These are phyloP conservation scores for Parasteatoda tepidariorum DNA, from an alignment of 1,140 invertebrate genomes.

Conservation along the genomic window DNA sequence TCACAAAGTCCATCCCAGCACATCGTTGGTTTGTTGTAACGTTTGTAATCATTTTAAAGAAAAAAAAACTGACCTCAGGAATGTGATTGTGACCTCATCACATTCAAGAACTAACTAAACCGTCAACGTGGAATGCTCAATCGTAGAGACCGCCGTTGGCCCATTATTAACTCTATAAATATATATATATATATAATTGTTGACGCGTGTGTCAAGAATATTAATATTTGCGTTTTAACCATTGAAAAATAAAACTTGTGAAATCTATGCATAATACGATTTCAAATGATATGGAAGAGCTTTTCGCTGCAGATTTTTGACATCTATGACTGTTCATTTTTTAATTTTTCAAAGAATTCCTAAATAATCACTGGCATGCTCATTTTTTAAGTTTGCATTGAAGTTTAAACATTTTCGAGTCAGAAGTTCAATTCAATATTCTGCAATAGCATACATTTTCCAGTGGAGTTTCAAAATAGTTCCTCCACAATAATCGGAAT, in stretches of 20 bases:
- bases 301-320: constrained; percentile 47
- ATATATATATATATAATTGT: background rate
- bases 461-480: background rate
- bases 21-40: constrained; percentile 50
- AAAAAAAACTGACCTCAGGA: constrained; percentile 40
- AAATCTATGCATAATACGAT: constrained; percentile 16
- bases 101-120: background rate
- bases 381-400: constrained; percentile 27
- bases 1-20: constrained; percentile 55
- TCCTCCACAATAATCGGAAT: background rate
- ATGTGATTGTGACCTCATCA: constrained; percentile 22
- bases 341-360: constrained; percentile 7
- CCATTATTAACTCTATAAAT: background rate
- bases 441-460: background rate
- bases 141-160: constrained; percentile 32
- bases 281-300: constrained; percentile 44
- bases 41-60: constrained; percentile 2
- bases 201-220: background rate
- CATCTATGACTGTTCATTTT: constrained; percentile 30
- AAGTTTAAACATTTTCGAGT: background rate
- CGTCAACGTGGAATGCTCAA: constrained; percentile 37
- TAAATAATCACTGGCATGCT: background rate
- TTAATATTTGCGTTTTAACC: constrained; percentile 32
- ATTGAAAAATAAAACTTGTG: background rate
- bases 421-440: background rate